phyloP scores from a whole-genome alignment of 2,113 vertebrate genomes.

The Rhynchomys soricoides region DNA sequence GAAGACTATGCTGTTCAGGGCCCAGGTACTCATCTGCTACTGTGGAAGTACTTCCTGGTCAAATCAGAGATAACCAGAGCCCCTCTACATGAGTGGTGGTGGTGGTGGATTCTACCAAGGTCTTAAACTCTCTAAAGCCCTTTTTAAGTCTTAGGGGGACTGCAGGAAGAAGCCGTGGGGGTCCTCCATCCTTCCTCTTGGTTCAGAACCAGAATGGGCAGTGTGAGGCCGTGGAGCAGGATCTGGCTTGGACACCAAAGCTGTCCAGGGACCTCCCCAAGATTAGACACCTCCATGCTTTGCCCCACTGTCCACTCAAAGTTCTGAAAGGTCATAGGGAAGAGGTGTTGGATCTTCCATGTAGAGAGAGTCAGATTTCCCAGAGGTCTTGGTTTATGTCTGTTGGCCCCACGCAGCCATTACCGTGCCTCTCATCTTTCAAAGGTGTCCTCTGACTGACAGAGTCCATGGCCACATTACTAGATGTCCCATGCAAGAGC shows the following conservation, averaged over 20 bases:
- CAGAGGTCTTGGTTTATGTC: too few relatives aligned
- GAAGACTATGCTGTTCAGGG: not conserved
- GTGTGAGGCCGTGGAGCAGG: not conserved
- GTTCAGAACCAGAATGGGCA: not conserved
- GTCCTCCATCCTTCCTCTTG: not conserved
- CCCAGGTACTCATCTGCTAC: not conserved
- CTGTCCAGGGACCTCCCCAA: not conserved
- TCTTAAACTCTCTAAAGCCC: not conserved
- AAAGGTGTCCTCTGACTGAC: not conserved
- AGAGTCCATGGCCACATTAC: not conserved
- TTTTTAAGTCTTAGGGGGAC: not conserved
- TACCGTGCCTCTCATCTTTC: not conserved
- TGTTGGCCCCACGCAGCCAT: not conserved
- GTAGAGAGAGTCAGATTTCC: rapidly evolving
- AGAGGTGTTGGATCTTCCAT: rapidly evolving
- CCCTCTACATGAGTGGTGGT: not conserved
- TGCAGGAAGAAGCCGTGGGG: not conserved
- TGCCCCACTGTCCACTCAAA: not conserved
- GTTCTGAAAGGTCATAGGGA: not conserved
- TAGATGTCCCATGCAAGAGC: not conserved
- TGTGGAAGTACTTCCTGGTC: not conserved
- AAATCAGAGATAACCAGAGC: not conserved
- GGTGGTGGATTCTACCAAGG: not conserved
- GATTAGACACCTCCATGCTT: not conserved
- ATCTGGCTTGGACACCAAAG: not conserved